Conservation (phyloP, 2,888 invertebrate species). For the Stictocephala bisonia region DNA sequence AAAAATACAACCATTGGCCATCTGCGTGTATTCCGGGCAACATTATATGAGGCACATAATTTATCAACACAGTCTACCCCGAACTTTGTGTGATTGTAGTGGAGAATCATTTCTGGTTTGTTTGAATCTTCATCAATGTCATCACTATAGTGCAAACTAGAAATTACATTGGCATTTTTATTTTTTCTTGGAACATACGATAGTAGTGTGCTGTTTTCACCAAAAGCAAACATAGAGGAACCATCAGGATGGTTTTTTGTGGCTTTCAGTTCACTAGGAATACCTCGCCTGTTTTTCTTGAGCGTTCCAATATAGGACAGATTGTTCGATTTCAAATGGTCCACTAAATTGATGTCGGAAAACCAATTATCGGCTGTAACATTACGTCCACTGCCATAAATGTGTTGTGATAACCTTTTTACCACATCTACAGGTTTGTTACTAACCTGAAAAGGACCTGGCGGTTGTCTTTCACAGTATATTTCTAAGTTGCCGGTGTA, state of each 20-base stretch:
- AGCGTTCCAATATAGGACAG: slow-evolving; percentile 54
- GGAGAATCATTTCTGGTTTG: slow-evolving; percentile 53
- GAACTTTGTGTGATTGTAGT: slow-evolving; percentile 50
- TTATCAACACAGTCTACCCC: slow-evolving; percentile 49
- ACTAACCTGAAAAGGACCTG: slow-evolving; percentile 49
- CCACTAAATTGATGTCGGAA: slow-evolving; percentile 40
- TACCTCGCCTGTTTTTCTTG: slow-evolving; percentile 41
- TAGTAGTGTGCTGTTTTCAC: slow-evolving; percentile 35
- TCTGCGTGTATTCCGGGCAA: slow-evolving; percentile 47
- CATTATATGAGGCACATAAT: slow-evolving; percentile 49
- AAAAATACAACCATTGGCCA: slow-evolving; percentile 53
- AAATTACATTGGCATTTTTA: slow-evolving; percentile 47
- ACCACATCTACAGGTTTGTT: slow-evolving; percentile 50
- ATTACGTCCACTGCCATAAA: slow-evolving; percentile 52
- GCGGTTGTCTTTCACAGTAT: slow-evolving; percentile 51
- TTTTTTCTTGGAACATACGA: slow-evolving; percentile 47
- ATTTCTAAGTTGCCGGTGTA: slow-evolving; percentile 54
- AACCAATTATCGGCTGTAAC: slow-evolving; percentile 59
- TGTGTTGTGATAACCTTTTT: slow-evolving; percentile 47
- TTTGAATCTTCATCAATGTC: slow-evolving; percentile 45
- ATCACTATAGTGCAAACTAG: slow-evolving; percentile 41
- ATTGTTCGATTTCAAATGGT: slow-evolving; percentile 35
- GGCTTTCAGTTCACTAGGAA: slow-evolving; percentile 42
- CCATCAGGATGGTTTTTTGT: slow-evolving; percentile 14
- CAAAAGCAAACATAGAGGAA: slow-evolving; percentile 44